Evolutionary conservation across 2,113 vertebrate species (phyloP), one percentile per base, ranked within the genome.

Genomic region (Calidris pugnax): DNA sequence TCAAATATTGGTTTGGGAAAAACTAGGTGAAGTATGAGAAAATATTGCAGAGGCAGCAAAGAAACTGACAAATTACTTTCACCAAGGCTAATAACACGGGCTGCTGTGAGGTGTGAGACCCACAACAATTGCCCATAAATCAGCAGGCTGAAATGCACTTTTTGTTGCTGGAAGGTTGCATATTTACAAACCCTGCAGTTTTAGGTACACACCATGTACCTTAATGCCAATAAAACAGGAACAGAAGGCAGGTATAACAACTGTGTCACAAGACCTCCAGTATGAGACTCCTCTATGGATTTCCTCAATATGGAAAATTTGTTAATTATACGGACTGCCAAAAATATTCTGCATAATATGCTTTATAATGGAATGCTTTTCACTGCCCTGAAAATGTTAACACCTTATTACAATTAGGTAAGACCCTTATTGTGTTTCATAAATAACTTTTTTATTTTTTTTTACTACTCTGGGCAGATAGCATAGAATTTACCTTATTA

Each of bases 321-420:
- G 20, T 89, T 75, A 82, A 71, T 47, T 77, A 43, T 37, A 69
- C 9, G 50, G 10, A 74, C 13, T 82, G 10, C 0, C 56, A 71
- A 60, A 89, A 83, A 10, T 0, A 0, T 76, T 83, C 30, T 59
- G 4, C 27, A 18, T 47, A 92, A 41, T 18, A 57, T 0, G 2
- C 8, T 59, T 75, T 7, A 37, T 53, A 89, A 30, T 48, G 51
- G 3, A 62, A 55, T 10, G 5, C 27, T 84, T 77, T 82, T 72
- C 24, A 51, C 14, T 60, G 24, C 5, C 4, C 17, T 76, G 39
- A 73, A 76, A 17, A 43, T 18, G 4, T 51, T 84, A 84, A 48
- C 6, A n/a, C 3, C 18, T 81, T 57, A 74, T 67, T 87, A 53
- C 17, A 87, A 72, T 21, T 16, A 85, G 5, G 20, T 16, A 53